These are phyloP conservation scores for Ophioninae sp. DNA, from an alignment of 2,888 invertebrate genomes.

Conservation along the genomic window DNA sequence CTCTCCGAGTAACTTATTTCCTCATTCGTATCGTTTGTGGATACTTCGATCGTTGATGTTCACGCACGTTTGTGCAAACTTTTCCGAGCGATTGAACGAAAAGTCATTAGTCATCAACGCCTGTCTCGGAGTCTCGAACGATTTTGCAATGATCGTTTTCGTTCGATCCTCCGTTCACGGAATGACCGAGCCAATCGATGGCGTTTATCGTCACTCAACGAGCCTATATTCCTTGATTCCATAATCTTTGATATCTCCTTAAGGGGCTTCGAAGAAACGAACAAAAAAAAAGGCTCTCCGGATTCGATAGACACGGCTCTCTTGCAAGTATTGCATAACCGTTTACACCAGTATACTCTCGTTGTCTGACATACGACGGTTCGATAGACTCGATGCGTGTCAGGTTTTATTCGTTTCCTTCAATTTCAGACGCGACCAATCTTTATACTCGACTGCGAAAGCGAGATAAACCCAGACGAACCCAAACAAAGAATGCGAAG, in stretches of 20 bases:
- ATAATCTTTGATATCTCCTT: constrained; percentile 19
- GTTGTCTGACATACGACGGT: constrained; percentile 19
- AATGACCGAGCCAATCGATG: not conserved
- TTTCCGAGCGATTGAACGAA: not conserved
- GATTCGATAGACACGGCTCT: constrained; percentile 11
- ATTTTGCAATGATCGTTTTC: not conserved
- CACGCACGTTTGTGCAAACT: not conserved
- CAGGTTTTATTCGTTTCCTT: not conserved
- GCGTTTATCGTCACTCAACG: not conserved
- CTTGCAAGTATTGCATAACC: constrained; percentile 10
- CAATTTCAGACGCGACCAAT: not conserved
- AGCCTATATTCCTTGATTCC: constrained; percentile 21
- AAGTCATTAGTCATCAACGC: not conserved
- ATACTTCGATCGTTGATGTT: not conserved
- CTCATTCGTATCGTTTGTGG: constrained; percentile 18
- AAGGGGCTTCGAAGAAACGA: not conserved
- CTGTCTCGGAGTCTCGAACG: not conserved
- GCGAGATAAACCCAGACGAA: too few relatives aligned
- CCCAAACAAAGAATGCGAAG: too few relatives aligned
- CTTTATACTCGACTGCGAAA: too few relatives aligned
- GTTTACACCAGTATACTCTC: not conserved
- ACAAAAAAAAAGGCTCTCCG: not conserved
- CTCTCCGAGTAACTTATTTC: constrained; percentile 2
- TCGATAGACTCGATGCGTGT: constrained; percentile 20
- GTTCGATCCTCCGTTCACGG: not conserved